Base-by-base conservation (phyloP, 2,888 invertebrate genomes). In the Phymatocera aterrima region DNA sequence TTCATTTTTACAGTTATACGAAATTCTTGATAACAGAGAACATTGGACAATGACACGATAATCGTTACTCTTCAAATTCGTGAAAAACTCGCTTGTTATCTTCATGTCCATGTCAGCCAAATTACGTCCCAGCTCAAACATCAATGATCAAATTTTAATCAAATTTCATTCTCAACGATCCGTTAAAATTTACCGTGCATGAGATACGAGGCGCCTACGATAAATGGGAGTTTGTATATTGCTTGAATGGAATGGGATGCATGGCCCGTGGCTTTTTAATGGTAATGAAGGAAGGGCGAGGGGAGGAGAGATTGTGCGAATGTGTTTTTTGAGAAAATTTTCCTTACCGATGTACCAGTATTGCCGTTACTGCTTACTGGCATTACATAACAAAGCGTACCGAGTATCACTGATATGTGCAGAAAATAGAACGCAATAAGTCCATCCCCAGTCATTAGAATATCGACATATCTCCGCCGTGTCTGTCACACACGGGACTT, bases 321-420 rank as follows among this genome's bases (percentile, higher is more conserved):
- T 68, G 3, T 15, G 43, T 40, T 43, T 61, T n/a, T 5, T n/a
- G 68, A 24, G 3, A 68, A 12, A 34, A 51, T 46, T 72, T 48
- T 48, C 12, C 48, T 82, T 82, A 87, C 87, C 84, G 83, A 83
- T 77, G 82, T 80, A 83, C 81, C 83, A 81, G 85, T 87, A 81
- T 80, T 84, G 81, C 82, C 86, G 83, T 80, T 85, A 82, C 82
- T 87, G 83, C 87, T 88, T 85, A 88, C 86, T 87, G 90, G 89
- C 90, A 90, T 90, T 81, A 89, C 89, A 90, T 89, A 87, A 88
- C 84, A 82, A 79, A 84, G 80, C 31, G 57, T 61, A 34, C 43
- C 72, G 37, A 72, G 75, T 46, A 78, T 80, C 78, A 80, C 48
- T 70, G 68, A 81, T 43, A 78, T 43, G 48, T 78, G 60, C n/a